Evolutionary conservation across 2,113 vertebrate species (phyloP).

Genomic region (Meleagris gallopavo): DNA sequence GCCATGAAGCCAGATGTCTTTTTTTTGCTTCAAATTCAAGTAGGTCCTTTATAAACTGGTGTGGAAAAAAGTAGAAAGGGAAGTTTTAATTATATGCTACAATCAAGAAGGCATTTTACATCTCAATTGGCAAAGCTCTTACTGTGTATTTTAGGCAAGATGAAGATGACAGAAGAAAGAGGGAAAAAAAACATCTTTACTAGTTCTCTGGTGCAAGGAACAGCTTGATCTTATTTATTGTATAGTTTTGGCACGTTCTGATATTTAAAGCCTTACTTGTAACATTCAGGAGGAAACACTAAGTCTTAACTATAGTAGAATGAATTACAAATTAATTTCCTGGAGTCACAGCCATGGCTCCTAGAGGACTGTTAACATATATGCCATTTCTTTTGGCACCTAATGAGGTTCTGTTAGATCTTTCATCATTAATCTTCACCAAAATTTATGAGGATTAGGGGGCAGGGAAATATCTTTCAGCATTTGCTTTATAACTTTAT

Average conservation of each 20-base stretch:
- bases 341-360: slow-evolving; percentile 25
- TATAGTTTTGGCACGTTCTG: slow-evolving; percentile 33
- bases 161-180: slow-evolving; percentile 55
- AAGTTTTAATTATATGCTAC: slow-evolving; percentile 72
- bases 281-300: slow-evolving; percentile 31
- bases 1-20: slow-evolving; percentile 54
- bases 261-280: slow-evolving; percentile 15
- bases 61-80: slow-evolving; percentile 53
- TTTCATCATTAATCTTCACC: slow-evolving; percentile 51
- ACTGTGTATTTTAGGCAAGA: slow-evolving; percentile 71
- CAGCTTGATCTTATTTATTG: slow-evolving; percentile 62
- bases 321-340: slow-evolving; percentile 63
- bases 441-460: slow-evolving; percentile 23
- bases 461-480: slow-evolving; percentile 6
- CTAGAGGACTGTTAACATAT: slow-evolving; percentile 51
- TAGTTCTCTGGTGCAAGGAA: slow-evolving; percentile 33
- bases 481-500: slow-evolving; percentile 34
- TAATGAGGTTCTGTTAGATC: slow-evolving; percentile 40
- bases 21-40: slow-evolving; percentile 54
- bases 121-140: slow-evolving; percentile 60
- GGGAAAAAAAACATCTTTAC: neutral
- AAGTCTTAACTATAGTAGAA: neutral
- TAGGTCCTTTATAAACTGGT: slow-evolving; percentile 56
- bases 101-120: slow-evolving; percentile 68
- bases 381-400: slow-evolving; percentile 51